Conservation (phyloP, 2,797 vertebrate species). For the Anableps anableps region DNA sequence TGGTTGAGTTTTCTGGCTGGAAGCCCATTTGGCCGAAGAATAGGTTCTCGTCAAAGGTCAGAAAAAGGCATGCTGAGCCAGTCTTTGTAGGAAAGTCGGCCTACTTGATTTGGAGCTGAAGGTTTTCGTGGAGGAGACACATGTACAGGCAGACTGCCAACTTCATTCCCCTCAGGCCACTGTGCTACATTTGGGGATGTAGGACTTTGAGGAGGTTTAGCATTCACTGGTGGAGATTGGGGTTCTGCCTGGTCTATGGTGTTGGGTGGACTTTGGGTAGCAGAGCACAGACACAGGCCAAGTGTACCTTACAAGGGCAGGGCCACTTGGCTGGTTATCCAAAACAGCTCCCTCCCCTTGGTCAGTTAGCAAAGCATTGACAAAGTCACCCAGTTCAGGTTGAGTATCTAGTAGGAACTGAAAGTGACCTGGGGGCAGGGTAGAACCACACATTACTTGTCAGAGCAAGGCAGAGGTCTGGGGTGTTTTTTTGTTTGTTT, state of each 20-base stretch:
- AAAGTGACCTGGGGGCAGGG: no score
- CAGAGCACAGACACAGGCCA: neutral
- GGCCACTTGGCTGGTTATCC: neutral
- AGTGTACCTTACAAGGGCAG: neutral
- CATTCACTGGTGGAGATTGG: neutral
- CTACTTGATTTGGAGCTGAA: neutral
- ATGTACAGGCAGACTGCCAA: neutral
- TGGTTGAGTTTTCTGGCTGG: neutral
- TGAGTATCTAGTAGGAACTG: fast-evolving
- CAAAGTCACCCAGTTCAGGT: fast-evolving
- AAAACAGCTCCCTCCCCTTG: neutral
- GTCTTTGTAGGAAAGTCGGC: no score
- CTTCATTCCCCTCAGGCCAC: neutral
- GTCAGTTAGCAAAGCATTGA: neutral
- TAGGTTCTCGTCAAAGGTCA: neutral
- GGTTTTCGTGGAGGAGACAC: neutral
- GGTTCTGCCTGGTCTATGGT: neutral
- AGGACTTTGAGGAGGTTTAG: neutral
- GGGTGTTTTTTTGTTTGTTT: no score
- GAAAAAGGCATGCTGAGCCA: no score
- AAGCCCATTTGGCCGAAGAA: neutral
- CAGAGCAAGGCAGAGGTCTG: no score
- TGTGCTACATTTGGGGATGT: neutral
- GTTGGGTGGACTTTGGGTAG: neutral
- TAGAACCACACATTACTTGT: no score